These are phyloP conservation scores for Hystrix brachyura DNA, from an alignment of 2,113 vertebrate species.

Conservation along the genomic window DNA sequence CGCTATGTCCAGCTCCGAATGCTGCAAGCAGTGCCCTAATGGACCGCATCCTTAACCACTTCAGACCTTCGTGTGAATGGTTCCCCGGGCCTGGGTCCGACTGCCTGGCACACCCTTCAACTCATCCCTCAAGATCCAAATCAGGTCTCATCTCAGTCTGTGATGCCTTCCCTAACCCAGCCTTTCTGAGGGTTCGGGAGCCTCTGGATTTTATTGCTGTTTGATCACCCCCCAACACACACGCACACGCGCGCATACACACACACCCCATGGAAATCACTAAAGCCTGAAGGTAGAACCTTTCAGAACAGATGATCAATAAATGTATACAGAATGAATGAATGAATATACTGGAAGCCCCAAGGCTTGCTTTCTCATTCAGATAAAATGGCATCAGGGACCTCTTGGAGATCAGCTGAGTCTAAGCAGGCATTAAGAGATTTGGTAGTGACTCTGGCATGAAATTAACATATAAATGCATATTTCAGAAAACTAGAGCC, in stretches of 20 bases:
- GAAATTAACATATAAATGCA: background rate
- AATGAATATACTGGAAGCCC: background rate
- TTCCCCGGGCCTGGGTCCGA: too few species aligned
- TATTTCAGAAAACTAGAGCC: background rate
- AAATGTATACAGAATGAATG: background rate
- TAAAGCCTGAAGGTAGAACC: background rate
- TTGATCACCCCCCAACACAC: too few species aligned
- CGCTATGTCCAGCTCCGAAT: background rate
- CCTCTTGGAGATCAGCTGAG: fast-evolving
- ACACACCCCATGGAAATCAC: background rate
- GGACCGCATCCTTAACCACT: background rate
- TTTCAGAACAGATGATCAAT: background rate
- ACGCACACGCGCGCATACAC: background rate
- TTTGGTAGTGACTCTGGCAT: background rate
- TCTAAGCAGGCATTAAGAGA: background rate
- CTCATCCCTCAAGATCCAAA: background rate
- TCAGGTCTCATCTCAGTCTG: too few species aligned
- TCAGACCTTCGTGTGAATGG: background rate
- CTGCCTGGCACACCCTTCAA: background rate
- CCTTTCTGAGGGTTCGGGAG: background rate
- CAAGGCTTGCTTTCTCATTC: background rate
- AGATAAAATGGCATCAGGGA: background rate
- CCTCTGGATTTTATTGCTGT: background rate
- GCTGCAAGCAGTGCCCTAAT: background rate
- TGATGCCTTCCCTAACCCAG: background rate